Evolutionary conservation across 2,797 vertebrate species (phyloP), one percentile per base, ranked within the genome.

Genomic region (Eupleurogrammus muticus): DNA sequence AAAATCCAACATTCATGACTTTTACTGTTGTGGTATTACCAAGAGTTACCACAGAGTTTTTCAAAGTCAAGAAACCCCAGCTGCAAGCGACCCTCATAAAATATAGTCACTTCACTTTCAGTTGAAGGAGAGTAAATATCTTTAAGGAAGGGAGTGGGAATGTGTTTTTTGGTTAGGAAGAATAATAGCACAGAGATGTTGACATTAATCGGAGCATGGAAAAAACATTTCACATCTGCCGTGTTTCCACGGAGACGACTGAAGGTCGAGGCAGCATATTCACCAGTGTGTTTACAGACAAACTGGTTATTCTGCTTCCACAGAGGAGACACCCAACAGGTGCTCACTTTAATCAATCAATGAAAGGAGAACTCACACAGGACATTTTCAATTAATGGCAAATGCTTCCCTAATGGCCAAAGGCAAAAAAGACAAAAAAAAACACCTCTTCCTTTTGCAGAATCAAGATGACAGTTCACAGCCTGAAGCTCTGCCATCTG

Each of bases 241-340:
- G 0, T 55, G 80, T 87, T 74, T 84, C 87, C 88, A 91, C 79
- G 86, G 87, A 89, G 84, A 92, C 80, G 23, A 51, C 58, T 47
- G 36, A 81, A 78, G 57, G 68, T 44, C 3, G 55, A 61, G 49
- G 63, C 68, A 49, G 13, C 16, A 14, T 47, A 60, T 32, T 70
- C 49, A 38, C 50, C 3, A 54, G 52, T 20, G 20, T 74, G 73
- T 82, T 81, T 75, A 73, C 66, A 68, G 58, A 76, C 38, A 51
- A 72, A 84, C 80, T 5, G 5, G 79, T 73, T 82, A 8, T 66
- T 63, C 66, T 40, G 1, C 72, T 7, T 62, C 20, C 47, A 40
- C 58, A 21, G 59, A 60, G 20, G 19, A 82, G 66, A 85, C 75
- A 79, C 49, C 40, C 68, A 46, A 23, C 23, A 8, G 0, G 6